These are phyloP conservation scores for Actinemys pallida DNA, from an alignment of 2,113 vertebrate genomes.

Conservation along the genomic window DNA sequence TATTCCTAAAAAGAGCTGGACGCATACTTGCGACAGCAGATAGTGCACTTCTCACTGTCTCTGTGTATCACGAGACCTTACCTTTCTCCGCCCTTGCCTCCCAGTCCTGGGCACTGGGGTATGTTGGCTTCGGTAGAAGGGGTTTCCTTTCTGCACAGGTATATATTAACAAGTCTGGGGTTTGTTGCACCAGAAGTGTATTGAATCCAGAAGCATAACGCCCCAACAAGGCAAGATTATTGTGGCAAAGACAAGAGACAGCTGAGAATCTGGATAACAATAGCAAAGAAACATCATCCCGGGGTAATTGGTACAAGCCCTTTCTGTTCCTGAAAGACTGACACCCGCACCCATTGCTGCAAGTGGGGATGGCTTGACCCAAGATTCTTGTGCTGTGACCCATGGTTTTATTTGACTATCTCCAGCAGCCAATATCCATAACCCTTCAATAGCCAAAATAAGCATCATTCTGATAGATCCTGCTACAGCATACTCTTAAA, in stretches of 20 bases:
- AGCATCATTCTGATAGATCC: not conserved
- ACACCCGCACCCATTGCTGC: not conserved
- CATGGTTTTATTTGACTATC: not conserved
- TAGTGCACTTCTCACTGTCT: not conserved
- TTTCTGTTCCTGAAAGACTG: not conserved
- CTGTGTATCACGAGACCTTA: not conserved
- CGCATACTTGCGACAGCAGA: not conserved
- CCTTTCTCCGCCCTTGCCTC: not conserved
- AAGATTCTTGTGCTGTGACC: not conserved
- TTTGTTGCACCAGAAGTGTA: not conserved
- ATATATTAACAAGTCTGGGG: not conserved
- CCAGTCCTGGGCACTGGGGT: not conserved
- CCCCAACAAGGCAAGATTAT: not conserved
- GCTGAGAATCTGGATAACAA: not conserved
- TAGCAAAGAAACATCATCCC: not conserved
- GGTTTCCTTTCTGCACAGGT: not conserved
- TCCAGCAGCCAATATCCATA: constrained; percentile 9
- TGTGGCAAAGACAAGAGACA: not conserved
- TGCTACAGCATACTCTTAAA: not conserved
- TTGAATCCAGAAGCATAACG: not conserved
- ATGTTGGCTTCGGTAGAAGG: not conserved
- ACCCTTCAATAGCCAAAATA: not conserved
- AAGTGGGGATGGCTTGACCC: not conserved
- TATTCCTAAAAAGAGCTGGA: rapidly evolving
- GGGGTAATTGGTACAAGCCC: not conserved